These are phyloP conservation scores for Drosophila subobscura DNA, from an alignment of 1,140 invertebrate genomes.

Conservation along the genomic window DNA sequence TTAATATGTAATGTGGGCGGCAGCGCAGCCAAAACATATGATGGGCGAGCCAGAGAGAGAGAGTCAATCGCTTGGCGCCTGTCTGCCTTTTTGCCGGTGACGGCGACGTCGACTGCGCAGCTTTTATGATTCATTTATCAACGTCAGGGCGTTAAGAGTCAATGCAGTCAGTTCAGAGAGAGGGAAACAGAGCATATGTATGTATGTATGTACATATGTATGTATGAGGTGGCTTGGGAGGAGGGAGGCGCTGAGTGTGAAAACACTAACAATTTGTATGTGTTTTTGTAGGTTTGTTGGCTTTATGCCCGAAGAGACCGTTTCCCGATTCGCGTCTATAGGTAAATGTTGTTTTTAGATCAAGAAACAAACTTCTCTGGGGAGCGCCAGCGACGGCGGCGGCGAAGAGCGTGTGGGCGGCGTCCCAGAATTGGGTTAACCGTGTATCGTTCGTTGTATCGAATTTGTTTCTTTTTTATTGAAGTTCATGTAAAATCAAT, in stretches of 20 bases:
- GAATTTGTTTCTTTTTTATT: conserved; percentile 27
- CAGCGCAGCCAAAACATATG: conserved; percentile 52
- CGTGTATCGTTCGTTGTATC: conserved; percentile 21
- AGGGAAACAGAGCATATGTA: background rate
- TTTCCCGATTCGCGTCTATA: conserved; percentile 43
- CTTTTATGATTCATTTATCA: conserved; percentile 80
- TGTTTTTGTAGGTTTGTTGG: conserved; percentile 57
- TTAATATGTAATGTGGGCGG: conserved; percentile 30
- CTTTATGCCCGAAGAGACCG: conserved; percentile 44
- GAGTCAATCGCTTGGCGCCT: conserved; percentile 37
- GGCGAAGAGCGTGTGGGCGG: conserved; percentile 50
- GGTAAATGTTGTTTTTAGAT: conserved; percentile 60
- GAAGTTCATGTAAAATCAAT: conserved; percentile 74
- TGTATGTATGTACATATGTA: conserved; percentile 5
- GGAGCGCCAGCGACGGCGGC: conserved; percentile 12
- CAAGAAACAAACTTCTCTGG: conserved; percentile 51
- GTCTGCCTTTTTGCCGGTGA: conserved; percentile 53
- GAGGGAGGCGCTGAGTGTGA: conserved; percentile 45
- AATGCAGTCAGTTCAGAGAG: conserved; percentile 47
- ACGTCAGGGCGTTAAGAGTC: conserved; percentile 69
- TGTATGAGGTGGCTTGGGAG: background rate
- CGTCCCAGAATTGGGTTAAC: conserved; percentile 66
- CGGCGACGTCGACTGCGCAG: conserved; percentile 52
- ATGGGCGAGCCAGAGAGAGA: conserved; percentile 33
- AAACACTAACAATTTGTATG: conserved; percentile 43